Evolutionary conservation across 2,888 invertebrate species (phyloP), one percentile per base, ranked within the genome.

Genomic region (Melanchra persicariae): DNA sequence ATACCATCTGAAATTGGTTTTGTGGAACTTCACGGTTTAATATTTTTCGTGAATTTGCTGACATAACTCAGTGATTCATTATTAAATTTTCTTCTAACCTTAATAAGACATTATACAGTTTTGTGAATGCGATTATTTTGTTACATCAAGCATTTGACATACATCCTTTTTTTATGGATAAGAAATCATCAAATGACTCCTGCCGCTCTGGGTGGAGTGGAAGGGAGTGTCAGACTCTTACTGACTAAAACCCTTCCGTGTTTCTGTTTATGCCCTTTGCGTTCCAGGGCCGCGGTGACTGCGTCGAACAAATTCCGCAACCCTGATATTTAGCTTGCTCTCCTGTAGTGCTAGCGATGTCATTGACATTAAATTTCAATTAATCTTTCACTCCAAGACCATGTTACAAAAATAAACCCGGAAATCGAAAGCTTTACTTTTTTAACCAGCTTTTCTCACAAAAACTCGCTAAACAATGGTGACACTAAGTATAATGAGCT

Each of bases 401-500:
- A 17, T 62, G 3, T 8, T 9, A 17, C 12, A 24, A 12, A 30
- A 40, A n/a, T 37, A n/a, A 17, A 43, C 30, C 17, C 12, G 26
- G n/a, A 19, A 51, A 52, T 5, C 4, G 5, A 24, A 47, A 17
- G 10, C 12, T 40, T 59, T 15, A 17, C 17, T 63, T 30, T 49
- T 61, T 30, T 30, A 67, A 37, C 8, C 34, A 67, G 10, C 8
- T 17, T 54, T 30, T 70, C 52, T 45, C 47, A 51, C 54, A 22
- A 63, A 72, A 63, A 34, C 62, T 79, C 1, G 0, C 55, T 68
- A 69, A 76, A 71, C 70, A 76, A 67, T 68, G 24, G 37, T 71
- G 85, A 72, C 77, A 74, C 64, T 78, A 77, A 83, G 77, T 58
- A 74, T 85, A 83, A 78, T 82, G 73, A 74, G 61, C 58, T 72